phyloP scores from a whole-genome alignment of 2,113 vertebrate genomes.

The Haplochromis burtoni region DNA sequence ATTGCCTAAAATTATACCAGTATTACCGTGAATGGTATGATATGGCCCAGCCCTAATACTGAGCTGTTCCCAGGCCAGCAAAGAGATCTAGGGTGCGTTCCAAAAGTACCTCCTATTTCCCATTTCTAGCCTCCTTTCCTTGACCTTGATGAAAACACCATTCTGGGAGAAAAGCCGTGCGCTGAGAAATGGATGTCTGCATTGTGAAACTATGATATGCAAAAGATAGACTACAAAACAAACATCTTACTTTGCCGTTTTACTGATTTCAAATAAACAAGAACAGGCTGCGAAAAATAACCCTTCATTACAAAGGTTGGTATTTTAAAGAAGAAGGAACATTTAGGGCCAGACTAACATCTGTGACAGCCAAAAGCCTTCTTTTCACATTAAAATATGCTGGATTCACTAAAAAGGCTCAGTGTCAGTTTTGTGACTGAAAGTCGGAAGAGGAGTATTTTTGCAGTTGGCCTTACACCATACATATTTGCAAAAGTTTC shows the following conservation, averaged over 20 bases:
- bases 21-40: fast-evolving
- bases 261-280: neutral
- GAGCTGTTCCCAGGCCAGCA: neutral
- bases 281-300: neutral
- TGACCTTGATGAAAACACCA: neutral
- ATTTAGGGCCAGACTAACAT: neutral
- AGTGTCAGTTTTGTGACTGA: neutral
- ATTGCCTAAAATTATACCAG: neutral
- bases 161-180: fast-evolving
- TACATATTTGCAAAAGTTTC: neutral
- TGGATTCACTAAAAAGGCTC: neutral
- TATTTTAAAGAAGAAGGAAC: neutral
- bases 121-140: neutral
- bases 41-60: neutral
- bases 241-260: neutral
- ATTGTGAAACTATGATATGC: neutral
- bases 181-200: neutral
- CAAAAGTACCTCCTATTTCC: neutral
- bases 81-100: neutral
- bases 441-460: neutral
- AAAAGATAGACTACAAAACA: neutral
- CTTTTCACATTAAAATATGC: neutral
- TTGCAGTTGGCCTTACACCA: neutral
- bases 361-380: neutral
- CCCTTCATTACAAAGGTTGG: neutral